These are phyloP conservation scores for Drosophila affinis DNA, from an alignment of 2,888 invertebrate species.

Conservation along the genomic window DNA sequence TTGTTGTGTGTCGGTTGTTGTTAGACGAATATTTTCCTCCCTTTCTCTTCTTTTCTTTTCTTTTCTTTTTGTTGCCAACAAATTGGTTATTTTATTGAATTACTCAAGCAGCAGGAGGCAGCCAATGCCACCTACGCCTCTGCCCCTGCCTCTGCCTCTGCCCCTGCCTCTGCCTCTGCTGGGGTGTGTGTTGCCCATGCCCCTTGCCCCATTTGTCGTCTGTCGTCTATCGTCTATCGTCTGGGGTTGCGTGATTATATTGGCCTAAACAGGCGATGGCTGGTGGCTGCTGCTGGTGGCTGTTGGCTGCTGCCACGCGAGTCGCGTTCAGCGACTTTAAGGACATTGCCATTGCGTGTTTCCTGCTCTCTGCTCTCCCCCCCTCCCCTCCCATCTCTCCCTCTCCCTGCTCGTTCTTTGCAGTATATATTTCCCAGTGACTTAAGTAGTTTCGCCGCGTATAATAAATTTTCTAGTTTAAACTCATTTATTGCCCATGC, in stretches of 20 bases:
- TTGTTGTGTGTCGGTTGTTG: constrained; percentile 66
- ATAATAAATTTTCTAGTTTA: constrained; percentile 78
- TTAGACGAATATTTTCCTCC: constrained; percentile 45
- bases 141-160: not conserved
- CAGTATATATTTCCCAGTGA: constrained; percentile 29
- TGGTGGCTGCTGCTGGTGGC: not conserved
- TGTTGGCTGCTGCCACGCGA: constrained; percentile 7
- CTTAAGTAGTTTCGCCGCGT: constrained; percentile 78
- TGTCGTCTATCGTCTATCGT: constrained; percentile 5
- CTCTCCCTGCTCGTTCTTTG: not conserved
- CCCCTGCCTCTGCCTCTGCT: not conserved
- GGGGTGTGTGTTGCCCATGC: not conserved
- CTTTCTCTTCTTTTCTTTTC: constrained; percentile 57
- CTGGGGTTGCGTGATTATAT: constrained; percentile 63
- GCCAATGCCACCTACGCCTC: constrained; percentile 2
- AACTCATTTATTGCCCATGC: constrained; percentile 74
- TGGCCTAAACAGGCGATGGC: constrained; percentile 62
- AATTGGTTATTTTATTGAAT: constrained; percentile 79
- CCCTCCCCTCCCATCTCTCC: not conserved
- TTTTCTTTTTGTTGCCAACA: constrained; percentile 75
- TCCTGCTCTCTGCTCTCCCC: constrained; percentile 2
- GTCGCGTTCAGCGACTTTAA: constrained; percentile 46
- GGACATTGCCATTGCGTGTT: constrained; percentile 62
- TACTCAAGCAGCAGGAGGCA: constrained; percentile 74
- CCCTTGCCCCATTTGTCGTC: constrained; percentile 25